phyloP scores from a whole-genome alignment of 2,888 invertebrate genomes.

The Phortica okadai region DNA sequence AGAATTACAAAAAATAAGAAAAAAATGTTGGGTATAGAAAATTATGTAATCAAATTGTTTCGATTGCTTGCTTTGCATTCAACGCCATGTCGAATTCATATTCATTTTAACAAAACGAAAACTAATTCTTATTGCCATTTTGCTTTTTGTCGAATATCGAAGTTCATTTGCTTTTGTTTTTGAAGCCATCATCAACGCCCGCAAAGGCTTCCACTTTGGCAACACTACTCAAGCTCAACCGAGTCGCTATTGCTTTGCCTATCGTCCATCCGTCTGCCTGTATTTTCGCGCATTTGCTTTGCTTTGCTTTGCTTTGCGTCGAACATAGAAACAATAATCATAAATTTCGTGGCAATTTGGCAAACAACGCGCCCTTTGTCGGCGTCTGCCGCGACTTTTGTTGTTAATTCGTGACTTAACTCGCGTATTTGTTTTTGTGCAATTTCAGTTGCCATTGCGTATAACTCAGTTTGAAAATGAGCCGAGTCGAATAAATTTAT shows the following conservation, averaged over 20 bases:
- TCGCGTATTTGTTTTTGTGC: conserved; percentile 34
- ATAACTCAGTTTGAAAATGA: conserved; percentile 43
- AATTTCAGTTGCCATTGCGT: conserved; percentile 40
- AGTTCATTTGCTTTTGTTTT: not conserved
- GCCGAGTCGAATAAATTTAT: conserved; percentile 50
- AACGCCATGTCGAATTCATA: not conserved
- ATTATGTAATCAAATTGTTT: too few species aligned
- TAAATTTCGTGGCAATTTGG: conserved; percentile 63
- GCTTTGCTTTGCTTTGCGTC: not conserved
- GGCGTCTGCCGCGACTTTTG: conserved; percentile 44
- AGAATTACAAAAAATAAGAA: too few species aligned
- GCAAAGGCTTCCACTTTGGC: too few species aligned
- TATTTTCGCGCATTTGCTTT: conserved; percentile 60
- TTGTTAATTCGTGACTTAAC: conserved; percentile 51
- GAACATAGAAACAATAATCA: conserved; percentile 58
- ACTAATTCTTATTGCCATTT: conserved; percentile 2
- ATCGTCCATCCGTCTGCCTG: conserved; percentile 38
- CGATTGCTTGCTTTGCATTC: too few species aligned
- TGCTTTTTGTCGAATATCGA: not conserved
- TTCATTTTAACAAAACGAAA: conserved; percentile 15
- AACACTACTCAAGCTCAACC: too few species aligned
- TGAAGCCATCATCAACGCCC: not conserved
- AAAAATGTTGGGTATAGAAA: too few species aligned
- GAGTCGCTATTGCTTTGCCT: not conserved
- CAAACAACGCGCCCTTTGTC: conserved; percentile 38